Evolutionary conservation across 2,888 invertebrate species (phyloP).

Genomic region (Tenthredo amoena): DNA sequence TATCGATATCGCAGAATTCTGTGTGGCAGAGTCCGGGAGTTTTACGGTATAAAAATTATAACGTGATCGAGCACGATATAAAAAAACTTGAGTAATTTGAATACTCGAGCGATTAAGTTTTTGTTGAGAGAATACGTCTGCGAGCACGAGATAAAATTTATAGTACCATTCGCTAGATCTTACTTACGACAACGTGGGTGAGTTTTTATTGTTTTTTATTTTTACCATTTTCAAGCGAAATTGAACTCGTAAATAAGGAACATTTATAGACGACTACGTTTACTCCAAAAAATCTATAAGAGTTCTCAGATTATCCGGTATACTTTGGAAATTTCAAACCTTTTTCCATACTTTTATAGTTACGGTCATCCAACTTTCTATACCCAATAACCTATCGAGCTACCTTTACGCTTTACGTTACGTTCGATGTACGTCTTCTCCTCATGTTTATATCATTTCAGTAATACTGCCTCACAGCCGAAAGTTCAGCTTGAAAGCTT

Average conservation of each 20-base stretch:
- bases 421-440: not conserved
- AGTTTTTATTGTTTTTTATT: not conserved
- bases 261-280: slow-evolving; percentile 6
- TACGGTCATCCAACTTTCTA: not conserved
- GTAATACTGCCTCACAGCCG: not conserved
- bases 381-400: not conserved
- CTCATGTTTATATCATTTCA: not conserved
- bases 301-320: slow-evolving; percentile 4
- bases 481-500: not conserved
- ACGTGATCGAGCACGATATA: slow-evolving; percentile 23
- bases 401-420: not conserved
- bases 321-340: not conserved
- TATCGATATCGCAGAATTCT: slow-evolving; percentile 31
- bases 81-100: slow-evolving; percentile 49
- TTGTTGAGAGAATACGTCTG: slow-evolving; percentile 21
- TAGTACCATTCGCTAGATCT: slow-evolving; percentile 19
- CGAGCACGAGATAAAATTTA: slow-evolving; percentile 19
- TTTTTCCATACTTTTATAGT: not conserved
- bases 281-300: not conserved
- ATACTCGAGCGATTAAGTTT: slow-evolving; percentile 47
- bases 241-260: slow-evolving; percentile 34
- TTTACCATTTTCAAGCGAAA: not conserved
- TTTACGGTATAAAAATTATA: slow-evolving; percentile 29
- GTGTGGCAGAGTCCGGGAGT: not conserved
- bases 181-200: not conserved